Percentiles rank a stretch among this genome's conserved stretches.
These are phyloP conservation scores for Rhynchophorus ferrugineus DNA, from an alignment of 1,140 invertebrate genomes.

Conservation along the genomic window DNA sequence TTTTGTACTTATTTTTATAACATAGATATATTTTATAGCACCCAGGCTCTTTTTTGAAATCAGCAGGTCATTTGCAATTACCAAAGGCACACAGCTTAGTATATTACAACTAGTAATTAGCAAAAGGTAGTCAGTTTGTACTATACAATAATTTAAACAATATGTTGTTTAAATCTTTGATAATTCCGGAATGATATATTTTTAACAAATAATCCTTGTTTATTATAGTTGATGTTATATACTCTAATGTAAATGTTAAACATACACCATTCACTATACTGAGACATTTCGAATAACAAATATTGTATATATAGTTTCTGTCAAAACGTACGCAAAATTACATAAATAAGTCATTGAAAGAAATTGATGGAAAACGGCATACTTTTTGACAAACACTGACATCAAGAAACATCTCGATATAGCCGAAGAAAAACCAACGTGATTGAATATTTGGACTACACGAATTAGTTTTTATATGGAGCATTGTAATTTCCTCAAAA, in stretches of 20 bases:
- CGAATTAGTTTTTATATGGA: too few relatives aligned
- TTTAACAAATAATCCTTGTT: not conserved
- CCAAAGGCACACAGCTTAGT: constrained; percentile 42
- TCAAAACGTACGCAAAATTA: too few relatives aligned
- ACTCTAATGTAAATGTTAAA: not conserved
- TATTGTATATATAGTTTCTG: too few relatives aligned
- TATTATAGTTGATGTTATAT: not conserved
- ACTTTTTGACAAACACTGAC: too few relatives aligned
- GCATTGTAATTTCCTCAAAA: too few relatives aligned
- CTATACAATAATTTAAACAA: constrained; percentile 40
- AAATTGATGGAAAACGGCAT: too few relatives aligned
- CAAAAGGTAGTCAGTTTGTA: constrained; percentile 41
- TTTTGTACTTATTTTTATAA: constrained; percentile 31
- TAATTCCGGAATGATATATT: not conserved
- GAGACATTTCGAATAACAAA: too few relatives aligned
- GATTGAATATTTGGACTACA: too few relatives aligned
- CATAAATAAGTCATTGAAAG: too few relatives aligned
- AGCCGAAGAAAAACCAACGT: too few relatives aligned
- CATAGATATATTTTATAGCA: constrained; percentile 38
- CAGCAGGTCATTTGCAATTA: constrained; percentile 43
- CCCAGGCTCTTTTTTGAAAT: constrained; percentile 39
- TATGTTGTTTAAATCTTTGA: constrained; percentile 23
- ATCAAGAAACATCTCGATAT: too few relatives aligned
- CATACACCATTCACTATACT: not conserved
- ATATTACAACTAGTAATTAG: constrained; percentile 43